These are phyloP conservation scores for Falco punctatus DNA, from an alignment of 2,113 vertebrate species.

Conservation along the genomic window DNA sequence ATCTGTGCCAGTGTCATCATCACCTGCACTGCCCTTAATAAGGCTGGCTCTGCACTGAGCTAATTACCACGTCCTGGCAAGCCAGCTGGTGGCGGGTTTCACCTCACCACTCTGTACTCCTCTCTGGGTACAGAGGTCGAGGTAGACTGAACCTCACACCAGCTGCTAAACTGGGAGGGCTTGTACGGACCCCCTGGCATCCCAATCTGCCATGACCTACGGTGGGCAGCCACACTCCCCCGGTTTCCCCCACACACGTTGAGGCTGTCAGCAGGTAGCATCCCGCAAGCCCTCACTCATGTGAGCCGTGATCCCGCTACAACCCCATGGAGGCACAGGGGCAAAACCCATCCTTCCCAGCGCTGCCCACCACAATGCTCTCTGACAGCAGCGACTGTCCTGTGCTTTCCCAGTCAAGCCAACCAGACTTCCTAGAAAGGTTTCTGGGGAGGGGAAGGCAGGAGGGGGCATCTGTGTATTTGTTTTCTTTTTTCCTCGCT, in stretches of 20 bases:
- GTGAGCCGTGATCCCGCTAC: background rate
- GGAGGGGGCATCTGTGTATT: background rate
- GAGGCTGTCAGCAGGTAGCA: background rate
- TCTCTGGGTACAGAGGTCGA: fast-evolving
- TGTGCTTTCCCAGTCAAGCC: background rate
- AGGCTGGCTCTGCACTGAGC: slow-evolving; percentile 16
- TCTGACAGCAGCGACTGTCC: fast-evolving
- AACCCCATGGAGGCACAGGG: background rate
- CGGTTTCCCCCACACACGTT: background rate
- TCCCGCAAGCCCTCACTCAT: background rate
- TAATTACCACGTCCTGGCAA: background rate
- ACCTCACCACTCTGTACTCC: background rate
- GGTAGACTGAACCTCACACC: background rate
- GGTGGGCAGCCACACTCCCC: fast-evolving
- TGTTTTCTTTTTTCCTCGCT: background rate
- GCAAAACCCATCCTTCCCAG: background rate
- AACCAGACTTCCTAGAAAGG: background rate
- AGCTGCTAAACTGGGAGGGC: background rate
- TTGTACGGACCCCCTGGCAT: fast-evolving
- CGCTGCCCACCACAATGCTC: fast-evolving
- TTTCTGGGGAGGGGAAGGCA: background rate
- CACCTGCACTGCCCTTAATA: slow-evolving; percentile 59
- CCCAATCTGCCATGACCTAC: background rate
- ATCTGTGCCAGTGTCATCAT: slow-evolving; percentile 59
- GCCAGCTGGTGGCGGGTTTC: background rate